Conservation (phyloP, 2,113 vertebrate species). For the Sigmodon hispidus region DNA sequence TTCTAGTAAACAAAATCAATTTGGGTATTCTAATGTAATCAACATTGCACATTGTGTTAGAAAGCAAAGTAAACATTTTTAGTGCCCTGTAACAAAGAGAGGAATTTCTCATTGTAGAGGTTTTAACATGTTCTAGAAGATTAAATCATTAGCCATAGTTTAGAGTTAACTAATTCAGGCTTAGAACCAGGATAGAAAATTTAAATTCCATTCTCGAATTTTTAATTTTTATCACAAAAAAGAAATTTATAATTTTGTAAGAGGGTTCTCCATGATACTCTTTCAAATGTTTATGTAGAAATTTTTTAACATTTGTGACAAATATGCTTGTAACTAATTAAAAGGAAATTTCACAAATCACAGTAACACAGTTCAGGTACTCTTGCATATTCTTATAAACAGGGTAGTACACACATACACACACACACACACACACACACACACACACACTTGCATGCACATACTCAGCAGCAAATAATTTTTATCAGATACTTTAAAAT, state of each 20-base stretch:
- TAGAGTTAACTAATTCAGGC: background rate
- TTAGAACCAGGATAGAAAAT: background rate
- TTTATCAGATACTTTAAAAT: background rate
- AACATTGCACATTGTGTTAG: background rate
- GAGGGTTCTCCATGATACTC: background rate
- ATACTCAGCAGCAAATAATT: background rate
- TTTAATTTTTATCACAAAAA: background rate
- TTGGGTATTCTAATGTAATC: background rate
- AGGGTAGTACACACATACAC: background rate
- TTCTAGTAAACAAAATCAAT: background rate
- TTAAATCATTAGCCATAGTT: background rate
- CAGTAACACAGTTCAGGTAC: background rate
- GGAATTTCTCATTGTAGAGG: background rate
- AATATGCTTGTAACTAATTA: constrained; percentile 26
- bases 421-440: background rate
- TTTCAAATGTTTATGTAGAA: background rate
- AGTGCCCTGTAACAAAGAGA: background rate
- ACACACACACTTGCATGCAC: background rate
- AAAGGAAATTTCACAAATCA: background rate
- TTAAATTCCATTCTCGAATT: background rate
- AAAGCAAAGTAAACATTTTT: background rate
- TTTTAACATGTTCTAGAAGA: background rate
- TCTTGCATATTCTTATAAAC: constrained; percentile 24
- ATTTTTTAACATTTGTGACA: background rate
- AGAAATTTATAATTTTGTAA: background rate